phyloP scores from a whole-genome alignment of 2,113 vertebrate genomes.

The Cynocephalus volans region DNA sequence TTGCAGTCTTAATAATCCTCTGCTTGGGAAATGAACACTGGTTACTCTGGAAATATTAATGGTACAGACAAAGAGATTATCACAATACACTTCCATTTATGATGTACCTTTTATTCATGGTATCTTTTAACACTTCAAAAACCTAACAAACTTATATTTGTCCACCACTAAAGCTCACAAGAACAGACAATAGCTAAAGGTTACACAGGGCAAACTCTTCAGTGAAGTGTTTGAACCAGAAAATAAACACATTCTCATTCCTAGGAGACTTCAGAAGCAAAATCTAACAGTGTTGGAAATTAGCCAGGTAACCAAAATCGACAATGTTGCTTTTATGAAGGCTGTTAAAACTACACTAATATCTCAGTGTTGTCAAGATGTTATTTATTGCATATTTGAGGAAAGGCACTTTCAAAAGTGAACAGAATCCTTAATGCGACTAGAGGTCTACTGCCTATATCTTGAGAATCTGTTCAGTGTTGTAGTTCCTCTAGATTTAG shows the following conservation, averaged over 20 bases:
- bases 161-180: neutral
- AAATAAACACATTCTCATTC: slow-evolving; percentile 54
- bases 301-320: slow-evolving; percentile 33
- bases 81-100: neutral
- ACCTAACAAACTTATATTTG: neutral
- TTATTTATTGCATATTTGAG: neutral
- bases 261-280: slow-evolving; percentile 4
- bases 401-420: neutral
- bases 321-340: neutral
- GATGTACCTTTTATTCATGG: neutral
- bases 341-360: slow-evolving; percentile 26
- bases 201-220: slow-evolving; percentile 7
- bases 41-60: slow-evolving; percentile 54
- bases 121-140: slow-evolving; percentile 41
- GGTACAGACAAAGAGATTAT: neutral
- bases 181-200: neutral
- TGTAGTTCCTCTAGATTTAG: neutral
- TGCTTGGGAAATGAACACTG: slow-evolving; percentile 31
- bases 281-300: slow-evolving; percentile 48
- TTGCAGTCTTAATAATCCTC: neutral
- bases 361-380: neutral
- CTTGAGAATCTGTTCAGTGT: neutral
- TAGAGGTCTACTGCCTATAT: neutral
- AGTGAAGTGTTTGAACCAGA: slow-evolving; percentile 59
- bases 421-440: neutral